Percentiles rank a stretch among this genome's conserved stretches.
Evolutionary conservation across 2,113 vertebrate species (phyloP).

Genomic region (Felis catus): F.catus_Fca126_mat1.0 CM031423.1:62455501-62456000

Average conservation of each 20-base stretch:
- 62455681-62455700: not conserved
- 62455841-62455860: not conserved
- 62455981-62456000: not conserved
- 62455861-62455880: not conserved
- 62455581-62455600: not conserved
- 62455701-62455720: not conserved
- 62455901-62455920: not conserved
- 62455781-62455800: not conserved
- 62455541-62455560: not conserved
- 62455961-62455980: not conserved
- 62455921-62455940: not conserved
- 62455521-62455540: not conserved
- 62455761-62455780: not conserved
- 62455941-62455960: not conserved
- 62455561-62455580: not conserved
- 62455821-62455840: not conserved
- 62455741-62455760: constrained; percentile 13
- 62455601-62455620: not conserved
- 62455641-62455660: not conserved
- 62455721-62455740: not conserved
- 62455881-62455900: not conserved
- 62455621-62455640: not conserved
- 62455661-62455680: not conserved
- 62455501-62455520: not conserved
- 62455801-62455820: not conserved